Evolutionary conservation across 2,888 invertebrate genomes (phyloP).

Genomic region (Peribatodes rhomboidaria): DNA sequence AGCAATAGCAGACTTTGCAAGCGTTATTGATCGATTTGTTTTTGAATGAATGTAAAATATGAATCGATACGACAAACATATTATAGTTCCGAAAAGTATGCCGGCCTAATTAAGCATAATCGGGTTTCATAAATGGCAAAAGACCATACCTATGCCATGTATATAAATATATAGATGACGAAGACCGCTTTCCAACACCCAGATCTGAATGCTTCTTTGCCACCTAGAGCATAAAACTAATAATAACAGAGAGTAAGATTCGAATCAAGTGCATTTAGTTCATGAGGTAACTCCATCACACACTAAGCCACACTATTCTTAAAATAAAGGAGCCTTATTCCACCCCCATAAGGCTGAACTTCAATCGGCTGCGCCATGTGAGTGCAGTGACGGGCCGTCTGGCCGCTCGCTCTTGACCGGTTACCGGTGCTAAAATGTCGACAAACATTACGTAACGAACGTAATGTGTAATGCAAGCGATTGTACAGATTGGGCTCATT

Average conservation of each 20-base stretch:
- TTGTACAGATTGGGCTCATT: neutral
- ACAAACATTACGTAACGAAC: neutral
- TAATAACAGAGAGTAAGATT: neutral
- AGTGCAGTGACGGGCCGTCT: constrained; percentile 8
- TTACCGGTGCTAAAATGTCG: neutral
- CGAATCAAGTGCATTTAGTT: neutral
- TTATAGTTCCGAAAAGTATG: too few relatives aligned
- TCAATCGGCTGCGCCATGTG: neutral
- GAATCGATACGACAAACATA: too few relatives aligned
- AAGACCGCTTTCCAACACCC: too few relatives aligned
- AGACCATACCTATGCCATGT: too few relatives aligned
- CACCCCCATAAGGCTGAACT: neutral
- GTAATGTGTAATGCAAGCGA: constrained; percentile 5
- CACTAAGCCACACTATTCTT: neutral
- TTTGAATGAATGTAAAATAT: too few relatives aligned
- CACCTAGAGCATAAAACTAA: neutral
- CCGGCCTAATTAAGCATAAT: too few relatives aligned
- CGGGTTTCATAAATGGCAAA: too few relatives aligned
- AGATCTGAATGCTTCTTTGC: too few relatives aligned
- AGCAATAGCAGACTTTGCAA: too few relatives aligned
- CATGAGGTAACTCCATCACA: neutral
- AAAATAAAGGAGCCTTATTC: neutral
- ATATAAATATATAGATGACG: too few relatives aligned
- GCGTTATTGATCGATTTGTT: too few relatives aligned
- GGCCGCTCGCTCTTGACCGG: constrained; percentile 2